phyloP scores from a whole-genome alignment of 2,113 vertebrate species.

The Notechis scutatus region DNA sequence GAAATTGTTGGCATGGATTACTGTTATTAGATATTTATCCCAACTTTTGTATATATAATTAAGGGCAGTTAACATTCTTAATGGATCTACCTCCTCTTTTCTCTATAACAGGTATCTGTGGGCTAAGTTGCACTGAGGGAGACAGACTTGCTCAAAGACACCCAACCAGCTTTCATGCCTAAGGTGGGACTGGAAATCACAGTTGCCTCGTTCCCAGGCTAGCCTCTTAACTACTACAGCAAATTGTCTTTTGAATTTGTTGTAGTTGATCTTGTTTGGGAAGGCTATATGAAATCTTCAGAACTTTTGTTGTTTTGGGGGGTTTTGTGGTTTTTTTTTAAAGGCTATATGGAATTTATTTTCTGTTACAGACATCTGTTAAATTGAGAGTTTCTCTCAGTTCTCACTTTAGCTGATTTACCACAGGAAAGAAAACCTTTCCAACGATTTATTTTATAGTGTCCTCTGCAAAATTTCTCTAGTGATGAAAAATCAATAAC shows the following conservation, averaged over 20 bases:
- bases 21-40: not conserved
- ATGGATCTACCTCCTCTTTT: not conserved
- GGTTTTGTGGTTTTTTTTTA: not conserved
- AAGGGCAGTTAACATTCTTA: not conserved
- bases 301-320: not conserved
- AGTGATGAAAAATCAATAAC: slow-evolving; percentile 34
- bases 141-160: not conserved
- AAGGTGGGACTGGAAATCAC: not conserved
- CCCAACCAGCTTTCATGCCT: not conserved
- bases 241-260: not conserved
- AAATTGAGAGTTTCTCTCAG: not conserved
- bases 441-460: not conserved
- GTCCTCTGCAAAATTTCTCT: slow-evolving; percentile 30
- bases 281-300: not conserved
- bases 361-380: not conserved
- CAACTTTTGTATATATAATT: not conserved
- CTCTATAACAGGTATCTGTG: not conserved
- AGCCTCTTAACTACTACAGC: not conserved
- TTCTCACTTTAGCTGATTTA: not conserved
- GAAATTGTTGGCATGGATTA: not conserved
- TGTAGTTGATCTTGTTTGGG: not conserved
- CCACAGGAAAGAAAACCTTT: not conserved
- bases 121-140: not conserved
- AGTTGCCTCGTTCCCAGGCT: not conserved
- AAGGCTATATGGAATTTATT: not conserved